These are phyloP conservation scores for Augochlora pura DNA, from an alignment of 1,140 invertebrate species.

Conservation along the genomic window DNA sequence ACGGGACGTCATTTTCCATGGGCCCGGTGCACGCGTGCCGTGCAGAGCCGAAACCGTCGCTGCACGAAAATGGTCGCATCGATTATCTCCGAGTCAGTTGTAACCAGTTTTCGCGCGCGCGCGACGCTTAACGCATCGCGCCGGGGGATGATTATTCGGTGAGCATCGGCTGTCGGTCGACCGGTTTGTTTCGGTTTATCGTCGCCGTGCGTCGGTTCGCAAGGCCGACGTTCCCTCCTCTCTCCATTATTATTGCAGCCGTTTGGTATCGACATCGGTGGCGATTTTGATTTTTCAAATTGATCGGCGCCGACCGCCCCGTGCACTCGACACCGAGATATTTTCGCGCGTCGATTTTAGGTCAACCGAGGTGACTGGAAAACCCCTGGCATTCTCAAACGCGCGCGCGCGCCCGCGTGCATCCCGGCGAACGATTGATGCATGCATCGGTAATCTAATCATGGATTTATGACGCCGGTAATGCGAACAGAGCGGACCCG, in stretches of 20 bases:
- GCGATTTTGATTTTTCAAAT: slow-evolving; percentile 5
- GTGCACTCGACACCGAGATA: no score
- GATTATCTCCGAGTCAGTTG: slow-evolving; percentile 36
- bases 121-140: background rate
- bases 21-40: background rate
- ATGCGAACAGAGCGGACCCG: background rate
- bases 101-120: slow-evolving; percentile 20
- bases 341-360: background rate
- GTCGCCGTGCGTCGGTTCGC: background rate
- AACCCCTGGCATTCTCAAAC: background rate
- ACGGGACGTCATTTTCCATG: no score
- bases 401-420: no score
- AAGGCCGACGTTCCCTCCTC: background rate
- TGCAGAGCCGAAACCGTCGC: slow-evolving; percentile 3
- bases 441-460: slow-evolving; percentile 33
- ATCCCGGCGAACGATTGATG: background rate
- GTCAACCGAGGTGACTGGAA: slow-evolving; percentile 13
- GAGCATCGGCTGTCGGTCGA: slow-evolving; percentile 2
- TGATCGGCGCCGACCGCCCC: no score
- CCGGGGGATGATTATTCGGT: slow-evolving; percentile 31
- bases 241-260: slow-evolving; percentile 26
- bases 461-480: slow-evolving; percentile 10
- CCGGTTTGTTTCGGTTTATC: slow-evolving; percentile 34
- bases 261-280: slow-evolving; percentile 24
- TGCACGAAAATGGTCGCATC: slow-evolving; percentile 37